A percentile compares a stretch with the other conserved stretches of the same genome.
These are phyloP conservation scores for Salvelinus fontinalis DNA, from an alignment of 2,113 vertebrate genomes.

Conservation along the genomic window DNA sequence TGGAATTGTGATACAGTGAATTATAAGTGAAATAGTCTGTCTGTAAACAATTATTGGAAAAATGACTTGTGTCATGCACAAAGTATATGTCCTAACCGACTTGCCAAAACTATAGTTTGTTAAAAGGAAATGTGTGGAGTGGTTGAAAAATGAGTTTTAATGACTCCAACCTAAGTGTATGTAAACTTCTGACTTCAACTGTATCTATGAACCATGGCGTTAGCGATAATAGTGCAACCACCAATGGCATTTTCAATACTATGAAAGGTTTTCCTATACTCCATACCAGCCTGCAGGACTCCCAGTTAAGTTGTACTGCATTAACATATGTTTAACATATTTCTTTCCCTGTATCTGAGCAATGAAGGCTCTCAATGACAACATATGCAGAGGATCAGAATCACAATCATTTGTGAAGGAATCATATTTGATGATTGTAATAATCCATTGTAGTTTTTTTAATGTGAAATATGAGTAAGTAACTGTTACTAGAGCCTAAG, in stretches of 20 bases:
- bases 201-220: too few species aligned
- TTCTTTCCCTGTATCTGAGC: background rate
- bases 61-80: too few species aligned
- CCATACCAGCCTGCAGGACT: background rate
- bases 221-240: background rate
- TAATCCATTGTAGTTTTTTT: background rate
- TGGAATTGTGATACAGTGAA: too few species aligned
- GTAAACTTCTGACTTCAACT: too few species aligned
- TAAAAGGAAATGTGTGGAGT: too few species aligned
- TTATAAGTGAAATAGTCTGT: too few species aligned
- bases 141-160: too few species aligned
- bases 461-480: background rate
- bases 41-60: too few species aligned
- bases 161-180: too few species aligned
- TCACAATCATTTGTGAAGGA: background rate
- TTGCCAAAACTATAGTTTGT: too few species aligned
- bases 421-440: background rate
- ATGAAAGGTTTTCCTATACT: background rate
- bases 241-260: background rate
- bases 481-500: background rate
- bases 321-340: background rate
- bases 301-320: background rate
- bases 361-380: background rate
- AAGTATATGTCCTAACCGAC: too few species aligned
- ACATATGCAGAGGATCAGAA: background rate